These are phyloP conservation scores for Pollenia labialis DNA, from an alignment of 2,888 invertebrate genomes.

Conservation along the genomic window DNA sequence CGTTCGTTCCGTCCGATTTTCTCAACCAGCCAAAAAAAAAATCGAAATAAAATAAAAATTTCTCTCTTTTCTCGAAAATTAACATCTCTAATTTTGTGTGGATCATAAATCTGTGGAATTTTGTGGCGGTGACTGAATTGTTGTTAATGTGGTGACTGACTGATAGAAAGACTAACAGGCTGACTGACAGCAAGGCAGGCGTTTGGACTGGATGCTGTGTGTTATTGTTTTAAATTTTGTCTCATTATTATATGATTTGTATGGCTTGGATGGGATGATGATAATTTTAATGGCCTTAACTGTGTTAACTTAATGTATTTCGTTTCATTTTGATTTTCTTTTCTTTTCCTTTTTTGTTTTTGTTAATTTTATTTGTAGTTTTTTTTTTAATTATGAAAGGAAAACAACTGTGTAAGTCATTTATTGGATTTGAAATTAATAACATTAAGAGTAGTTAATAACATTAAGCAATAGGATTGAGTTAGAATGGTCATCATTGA, in stretches of 20 bases:
- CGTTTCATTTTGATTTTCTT: constrained; percentile 20
- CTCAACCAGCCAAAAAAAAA: constrained; percentile 1
- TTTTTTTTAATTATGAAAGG: constrained; percentile 52
- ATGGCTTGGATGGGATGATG: constrained; percentile 9
- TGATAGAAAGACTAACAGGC: background rate
- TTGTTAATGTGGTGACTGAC: constrained; percentile 49
- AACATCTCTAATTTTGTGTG: constrained; percentile 56
- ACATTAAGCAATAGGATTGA: constrained; percentile 37
- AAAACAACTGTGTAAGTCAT: constrained; percentile 53
- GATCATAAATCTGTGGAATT: constrained; percentile 58
- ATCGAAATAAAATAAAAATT: constrained; percentile 38
- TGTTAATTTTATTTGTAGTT: constrained; percentile 10
- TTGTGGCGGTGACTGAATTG: background rate
- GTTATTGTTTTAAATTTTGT: constrained; percentile 61
- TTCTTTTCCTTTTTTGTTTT: constrained; percentile 27
- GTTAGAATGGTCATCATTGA: background rate
- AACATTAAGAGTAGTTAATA: constrained; percentile 62
- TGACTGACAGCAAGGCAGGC: background rate
- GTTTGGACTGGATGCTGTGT: constrained; percentile 24
- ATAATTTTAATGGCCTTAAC: constrained; percentile 60
- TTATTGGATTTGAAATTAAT: constrained; percentile 68
- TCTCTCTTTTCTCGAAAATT: constrained; percentile 35
- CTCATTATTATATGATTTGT: constrained; percentile 54
- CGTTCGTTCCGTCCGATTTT: constrained; percentile 37
- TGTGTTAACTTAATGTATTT: constrained; percentile 39